Base-by-base conservation (phyloP, 2,888 invertebrate species). In the Smittia sp. region DNA sequence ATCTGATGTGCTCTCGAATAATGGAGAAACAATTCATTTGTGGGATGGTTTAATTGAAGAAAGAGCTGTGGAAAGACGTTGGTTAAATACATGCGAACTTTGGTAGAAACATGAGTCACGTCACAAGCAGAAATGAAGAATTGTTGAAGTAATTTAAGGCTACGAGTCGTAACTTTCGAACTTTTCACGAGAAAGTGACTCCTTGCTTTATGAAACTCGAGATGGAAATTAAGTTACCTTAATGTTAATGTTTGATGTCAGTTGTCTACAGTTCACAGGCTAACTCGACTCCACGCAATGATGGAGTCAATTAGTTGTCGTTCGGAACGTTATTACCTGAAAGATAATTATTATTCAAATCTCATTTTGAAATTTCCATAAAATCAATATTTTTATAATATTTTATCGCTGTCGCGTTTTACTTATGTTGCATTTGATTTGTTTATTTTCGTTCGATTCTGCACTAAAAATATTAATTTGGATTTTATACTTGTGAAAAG, bases 1-100 rank as follows among this genome's bases (percentile, higher is more conserved):
- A 46, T 46, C 46, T 46, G 46, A 46, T 46, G 46, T 46, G 46
- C 46, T 46, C n/a, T 46, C 46, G 15, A 46, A 46, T 46, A 46
- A 46, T 46, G 46, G 46, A n/a, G 15, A 46, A 46, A 46, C 46
- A 46, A n/a, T 46, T 46, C 46, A 46, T 46, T 46, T 46, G 46
- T 46, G 11, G 32, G n/a, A 46, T 46, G 46, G 46, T 46, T 46
- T 46, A 46, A 46, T 46, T 46, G 46, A 46, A 46, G 46, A 46
- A 15, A 46, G 46, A 46, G 15, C n/a, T n/a, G 15, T n/a, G n/a
- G 15, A 46, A 11, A 11, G 46, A 46, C 46, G 6, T 46, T 3
- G n/a, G 6, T 46, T 46, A 46, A 46, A n/a, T 11, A 11, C 15
- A 46, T 46, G 46, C 2, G 46, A 46, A 46, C 11, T 11, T 46